These are phyloP conservation scores for Ephydatia muelleri DNA, from an alignment of 37 sponge, comb jelly and placozoan species.

Conservation along the genomic window DNA sequence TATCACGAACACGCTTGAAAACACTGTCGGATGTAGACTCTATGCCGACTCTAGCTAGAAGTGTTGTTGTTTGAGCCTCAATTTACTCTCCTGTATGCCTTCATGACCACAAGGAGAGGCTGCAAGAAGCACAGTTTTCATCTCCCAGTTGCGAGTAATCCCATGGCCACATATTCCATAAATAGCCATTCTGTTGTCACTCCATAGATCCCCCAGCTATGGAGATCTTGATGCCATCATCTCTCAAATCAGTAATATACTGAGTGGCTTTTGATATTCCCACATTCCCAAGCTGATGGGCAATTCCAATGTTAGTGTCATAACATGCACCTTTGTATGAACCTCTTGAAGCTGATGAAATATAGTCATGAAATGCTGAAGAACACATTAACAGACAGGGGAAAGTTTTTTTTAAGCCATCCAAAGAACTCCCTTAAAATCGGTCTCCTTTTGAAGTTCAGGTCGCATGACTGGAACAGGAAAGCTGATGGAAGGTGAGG, in stretches of 20 bases:
- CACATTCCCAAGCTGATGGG: neutral
- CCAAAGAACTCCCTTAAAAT: neutral
- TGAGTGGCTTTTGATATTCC: neutral
- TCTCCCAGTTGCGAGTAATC: neutral
- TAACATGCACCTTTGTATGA: neutral
- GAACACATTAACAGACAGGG: neutral
- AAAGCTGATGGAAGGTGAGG: neutral
- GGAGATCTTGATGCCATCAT: slow-evolving; percentile 1
- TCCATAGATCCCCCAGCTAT: neutral
- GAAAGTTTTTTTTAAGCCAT: neutral
- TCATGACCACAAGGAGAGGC: neutral
- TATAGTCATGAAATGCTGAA: neutral
- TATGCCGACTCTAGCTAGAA: neutral
- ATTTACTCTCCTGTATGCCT: neutral
- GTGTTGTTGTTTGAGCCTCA: neutral
- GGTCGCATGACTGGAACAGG: neutral
- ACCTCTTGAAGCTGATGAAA: neutral
- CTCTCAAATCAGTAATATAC: neutral
- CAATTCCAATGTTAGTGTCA: neutral
- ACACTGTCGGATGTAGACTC: neutral
- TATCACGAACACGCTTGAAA: neutral
- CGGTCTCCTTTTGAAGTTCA: neutral
- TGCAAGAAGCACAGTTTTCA: neutral
- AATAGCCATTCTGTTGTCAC: neutral
- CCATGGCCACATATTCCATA: neutral